phyloP scores from a whole-genome alignment of 2,113 vertebrate species.

The Oncorhynchus gorbuscha region DNA sequence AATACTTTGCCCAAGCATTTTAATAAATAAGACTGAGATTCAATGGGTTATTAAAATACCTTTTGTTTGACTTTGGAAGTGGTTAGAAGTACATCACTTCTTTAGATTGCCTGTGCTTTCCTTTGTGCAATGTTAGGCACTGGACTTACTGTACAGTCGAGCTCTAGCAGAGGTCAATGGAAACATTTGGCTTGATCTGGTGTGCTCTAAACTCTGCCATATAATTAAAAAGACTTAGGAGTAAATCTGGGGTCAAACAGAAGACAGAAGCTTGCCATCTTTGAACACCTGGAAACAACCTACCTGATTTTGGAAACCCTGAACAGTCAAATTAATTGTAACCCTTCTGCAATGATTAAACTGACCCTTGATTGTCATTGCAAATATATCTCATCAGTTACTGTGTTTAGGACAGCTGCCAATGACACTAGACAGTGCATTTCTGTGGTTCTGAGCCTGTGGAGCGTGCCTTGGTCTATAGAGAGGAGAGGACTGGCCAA shows the following conservation, averaged over 20 bases:
- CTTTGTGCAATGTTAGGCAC: slow-evolving; percentile 29
- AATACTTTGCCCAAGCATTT: not conserved
- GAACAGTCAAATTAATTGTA: not conserved
- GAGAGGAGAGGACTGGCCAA: not conserved
- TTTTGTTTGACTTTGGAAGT: slow-evolving; percentile 52
- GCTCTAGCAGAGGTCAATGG: slow-evolving; percentile 36
- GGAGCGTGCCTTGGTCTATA: slow-evolving; percentile 19
- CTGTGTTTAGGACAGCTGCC: slow-evolving; percentile 12
- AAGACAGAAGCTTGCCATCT: slow-evolving; percentile 20
- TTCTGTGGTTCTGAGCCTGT: slow-evolving; percentile 9
- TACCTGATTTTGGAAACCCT: slow-evolving; percentile 19
- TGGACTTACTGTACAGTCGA: slow-evolving; percentile 38
- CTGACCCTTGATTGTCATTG: slow-evolving; percentile 37
- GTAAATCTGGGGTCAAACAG: slow-evolving; percentile 50
- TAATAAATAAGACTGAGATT: not conserved
- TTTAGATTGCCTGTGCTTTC: slow-evolving; percentile 18
- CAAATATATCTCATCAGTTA: slow-evolving; percentile 26
- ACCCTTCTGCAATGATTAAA: slow-evolving; percentile 26
- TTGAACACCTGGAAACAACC: slow-evolving; percentile 9
- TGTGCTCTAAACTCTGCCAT: slow-evolving; percentile 38
- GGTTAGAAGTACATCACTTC: slow-evolving; percentile 17
- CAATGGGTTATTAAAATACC: no score
- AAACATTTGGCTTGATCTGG: slow-evolving; percentile 39
- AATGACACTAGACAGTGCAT: not conserved
- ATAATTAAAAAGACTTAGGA: slow-evolving; percentile 26